Percentiles rank a stretch among this genome's conserved stretches.
Conservation (phyloP, 2,797 vertebrate species). For the Zenarchopterus dispar region DNA sequence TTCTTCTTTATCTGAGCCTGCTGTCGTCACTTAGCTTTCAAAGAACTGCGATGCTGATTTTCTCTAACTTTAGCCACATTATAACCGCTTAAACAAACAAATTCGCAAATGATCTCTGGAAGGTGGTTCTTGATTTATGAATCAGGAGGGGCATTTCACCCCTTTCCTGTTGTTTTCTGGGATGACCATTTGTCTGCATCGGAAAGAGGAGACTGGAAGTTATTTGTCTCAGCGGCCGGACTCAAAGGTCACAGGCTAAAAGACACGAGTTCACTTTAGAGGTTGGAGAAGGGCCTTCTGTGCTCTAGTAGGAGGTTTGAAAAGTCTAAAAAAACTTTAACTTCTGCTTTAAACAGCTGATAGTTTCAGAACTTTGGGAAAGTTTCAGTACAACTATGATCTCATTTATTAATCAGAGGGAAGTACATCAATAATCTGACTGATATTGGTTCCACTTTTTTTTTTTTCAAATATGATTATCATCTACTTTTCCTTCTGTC, state of each 20-base stretch:
- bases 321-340: slow-evolving; percentile 26
- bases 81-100: slow-evolving; percentile 52
- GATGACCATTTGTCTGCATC: slow-evolving; percentile 37
- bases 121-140: slow-evolving; percentile 39
- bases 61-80: slow-evolving; percentile 41
- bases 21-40: slow-evolving; percentile 41
- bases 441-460: background rate
- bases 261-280: slow-evolving; percentile 24
- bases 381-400: slow-evolving; percentile 12
- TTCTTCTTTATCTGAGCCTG: slow-evolving; percentile 47
- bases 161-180: slow-evolving; percentile 46
- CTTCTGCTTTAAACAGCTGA: slow-evolving; percentile 47
- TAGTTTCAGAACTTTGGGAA: slow-evolving; percentile 24
- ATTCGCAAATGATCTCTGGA: slow-evolving; percentile 35
- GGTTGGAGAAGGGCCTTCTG: slow-evolving; percentile 8
- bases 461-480: background rate
- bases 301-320: slow-evolving; percentile 11
- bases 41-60: slow-evolving; percentile 57
- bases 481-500: no score
- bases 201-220: slow-evolving; percentile 37
- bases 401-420: no score
- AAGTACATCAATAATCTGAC: no score
- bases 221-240: slow-evolving; percentile 43
- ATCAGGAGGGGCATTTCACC: slow-evolving; percentile 37
- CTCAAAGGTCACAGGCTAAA: slow-evolving; percentile 34